phyloP scores from a whole-genome alignment of 1,140 invertebrate genomes.

The Cotesia vestalis region DNA sequence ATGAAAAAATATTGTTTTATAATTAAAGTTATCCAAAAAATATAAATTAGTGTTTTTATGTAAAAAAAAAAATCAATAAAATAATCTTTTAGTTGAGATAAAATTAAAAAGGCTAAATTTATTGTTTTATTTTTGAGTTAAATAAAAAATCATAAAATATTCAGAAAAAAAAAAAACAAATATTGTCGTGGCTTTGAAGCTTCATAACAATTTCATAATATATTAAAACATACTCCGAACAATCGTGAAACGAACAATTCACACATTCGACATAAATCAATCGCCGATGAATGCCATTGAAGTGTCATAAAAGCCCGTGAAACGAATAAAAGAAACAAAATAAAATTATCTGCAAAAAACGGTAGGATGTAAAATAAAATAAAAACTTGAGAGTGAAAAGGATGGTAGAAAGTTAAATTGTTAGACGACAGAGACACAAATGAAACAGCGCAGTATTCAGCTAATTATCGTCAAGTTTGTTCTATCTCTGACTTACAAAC shows the following conservation, averaged over 20 bases:
- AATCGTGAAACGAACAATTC: neutral
- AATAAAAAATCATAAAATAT: too few relatives aligned
- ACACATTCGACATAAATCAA: constrained; percentile 5
- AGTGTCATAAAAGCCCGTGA: constrained; percentile 2
- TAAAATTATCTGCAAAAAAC: constrained; percentile 3
- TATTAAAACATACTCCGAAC: neutral
- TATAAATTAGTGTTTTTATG: too few relatives aligned
- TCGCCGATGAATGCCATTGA: constrained; percentile 4
- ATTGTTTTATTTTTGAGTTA: too few relatives aligned
- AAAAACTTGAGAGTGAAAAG: constrained; percentile 13
- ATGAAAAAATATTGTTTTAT: too few relatives aligned
- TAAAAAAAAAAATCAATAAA: too few relatives aligned
- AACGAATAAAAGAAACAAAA: neutral
- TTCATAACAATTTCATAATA: neutral
- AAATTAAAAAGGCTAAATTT: too few relatives aligned
- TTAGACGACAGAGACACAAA: neutral
- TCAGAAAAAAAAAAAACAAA: too few relatives aligned
- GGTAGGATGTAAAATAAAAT: constrained; percentile 2
- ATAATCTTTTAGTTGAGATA: too few relatives aligned
- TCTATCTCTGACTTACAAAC: constrained; percentile 1
- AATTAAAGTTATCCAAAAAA: too few relatives aligned
- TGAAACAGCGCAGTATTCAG: neutral
- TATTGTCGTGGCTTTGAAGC: too few relatives aligned
- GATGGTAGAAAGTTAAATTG: neutral
- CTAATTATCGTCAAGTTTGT: constrained; percentile 14